Conservation (phyloP, 2,113 vertebrate genomes). For the Hippopotamus amphibius region DNA sequence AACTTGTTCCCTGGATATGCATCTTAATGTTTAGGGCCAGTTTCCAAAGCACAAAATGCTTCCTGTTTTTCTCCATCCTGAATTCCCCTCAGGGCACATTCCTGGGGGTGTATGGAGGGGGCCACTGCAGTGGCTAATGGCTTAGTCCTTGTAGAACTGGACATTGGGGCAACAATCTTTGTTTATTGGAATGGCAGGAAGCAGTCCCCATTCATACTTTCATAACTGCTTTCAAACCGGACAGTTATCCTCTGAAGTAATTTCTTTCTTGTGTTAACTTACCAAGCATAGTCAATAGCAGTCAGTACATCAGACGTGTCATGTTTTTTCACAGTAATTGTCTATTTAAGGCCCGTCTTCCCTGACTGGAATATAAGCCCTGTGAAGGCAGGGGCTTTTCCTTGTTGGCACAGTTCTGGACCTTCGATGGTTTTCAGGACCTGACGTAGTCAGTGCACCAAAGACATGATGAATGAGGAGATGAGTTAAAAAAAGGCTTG, state of each 20-base stretch:
- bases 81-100: not conserved
- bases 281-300: not conserved
- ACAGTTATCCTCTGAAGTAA: not conserved
- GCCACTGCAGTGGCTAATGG: not conserved
- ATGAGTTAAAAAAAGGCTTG: not conserved
- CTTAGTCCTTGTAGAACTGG: not conserved
- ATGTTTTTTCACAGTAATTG: not conserved
- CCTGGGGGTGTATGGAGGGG: not conserved
- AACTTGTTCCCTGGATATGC: not conserved
- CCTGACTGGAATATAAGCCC: not conserved
- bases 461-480: not conserved
- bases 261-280: not conserved
- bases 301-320: not conserved
- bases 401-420: accelerated
- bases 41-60: not conserved
- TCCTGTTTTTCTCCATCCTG: not conserved
- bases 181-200: not conserved
- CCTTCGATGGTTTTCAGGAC: not conserved
- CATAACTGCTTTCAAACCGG: not conserved
- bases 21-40: not conserved
- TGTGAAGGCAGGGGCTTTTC: not conserved
- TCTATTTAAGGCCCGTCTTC: not conserved
- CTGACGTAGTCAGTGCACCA: not conserved
- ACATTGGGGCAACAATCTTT: not conserved
- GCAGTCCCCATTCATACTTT: not conserved